phyloP scores from a whole-genome alignment of 2,888 invertebrate species.

The Gandaritis pyraliata region DNA sequence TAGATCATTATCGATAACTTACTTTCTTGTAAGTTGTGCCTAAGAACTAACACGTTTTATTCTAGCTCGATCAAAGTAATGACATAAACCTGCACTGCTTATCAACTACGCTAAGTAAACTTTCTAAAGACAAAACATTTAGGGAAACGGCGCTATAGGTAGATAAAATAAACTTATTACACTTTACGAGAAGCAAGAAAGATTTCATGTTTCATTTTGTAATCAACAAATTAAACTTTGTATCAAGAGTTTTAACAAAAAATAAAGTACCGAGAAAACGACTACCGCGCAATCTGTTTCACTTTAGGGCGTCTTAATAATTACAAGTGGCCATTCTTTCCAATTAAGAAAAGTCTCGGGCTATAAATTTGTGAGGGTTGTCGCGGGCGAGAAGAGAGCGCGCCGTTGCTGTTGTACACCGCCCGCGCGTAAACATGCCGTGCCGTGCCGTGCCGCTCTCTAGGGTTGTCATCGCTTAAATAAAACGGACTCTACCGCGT shows the following conservation, averaged over 20 bases:
- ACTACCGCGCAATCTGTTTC: slow-evolving; percentile 82
- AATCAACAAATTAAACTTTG: slow-evolving; percentile 55
- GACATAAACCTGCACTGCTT: no score
- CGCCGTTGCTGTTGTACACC: slow-evolving; percentile 57
- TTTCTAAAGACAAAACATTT: slow-evolving; percentile 13
- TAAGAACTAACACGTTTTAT: background rate
- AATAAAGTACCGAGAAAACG: slow-evolving; percentile 63
- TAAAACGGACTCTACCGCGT: slow-evolving; percentile 45
- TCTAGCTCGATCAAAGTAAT: background rate
- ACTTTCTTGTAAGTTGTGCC: slow-evolving; percentile 11
- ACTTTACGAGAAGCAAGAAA: slow-evolving; percentile 30
- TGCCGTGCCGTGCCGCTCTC: no score
- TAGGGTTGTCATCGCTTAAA: slow-evolving; percentile 63
- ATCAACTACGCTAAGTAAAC: slow-evolving; percentile 6
- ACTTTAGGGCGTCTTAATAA: slow-evolving; percentile 84
- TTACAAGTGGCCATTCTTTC: slow-evolving; percentile 85
- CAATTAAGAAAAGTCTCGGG: slow-evolving; percentile 83
- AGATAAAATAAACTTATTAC: slow-evolving; percentile 13
- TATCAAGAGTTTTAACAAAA: slow-evolving; percentile 63
- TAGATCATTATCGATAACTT: slow-evolving; percentile 22
- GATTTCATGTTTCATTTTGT: slow-evolving; percentile 49
- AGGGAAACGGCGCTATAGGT: slow-evolving; percentile 15
- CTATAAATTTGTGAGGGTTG: slow-evolving; percentile 82
- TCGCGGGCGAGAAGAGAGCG: slow-evolving; percentile 64
- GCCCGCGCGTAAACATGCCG: slow-evolving; percentile 72